A percentile compares a stretch with the other conserved stretches of the same genome.
phyloP scores from a whole-genome alignment of 2,797 vertebrate genomes.

The Emys orbicularis region DNA sequence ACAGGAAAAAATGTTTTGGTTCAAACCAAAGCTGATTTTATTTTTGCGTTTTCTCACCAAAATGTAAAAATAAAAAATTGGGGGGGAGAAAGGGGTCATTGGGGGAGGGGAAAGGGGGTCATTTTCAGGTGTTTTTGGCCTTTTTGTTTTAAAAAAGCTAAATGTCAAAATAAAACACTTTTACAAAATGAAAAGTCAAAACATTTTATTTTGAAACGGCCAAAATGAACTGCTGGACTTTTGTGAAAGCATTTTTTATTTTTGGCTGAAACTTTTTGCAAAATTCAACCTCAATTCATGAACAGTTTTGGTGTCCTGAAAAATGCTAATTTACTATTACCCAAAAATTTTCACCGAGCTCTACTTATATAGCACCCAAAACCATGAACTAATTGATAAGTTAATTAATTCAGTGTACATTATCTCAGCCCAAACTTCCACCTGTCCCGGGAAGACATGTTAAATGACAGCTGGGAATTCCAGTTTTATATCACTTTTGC shows the following conservation, averaged over 20 bases:
- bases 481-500: background rate
- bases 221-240: background rate
- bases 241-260: background rate
- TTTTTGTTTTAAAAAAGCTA: background rate
- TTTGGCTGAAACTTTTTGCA: background rate
- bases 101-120: background rate
- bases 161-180: background rate
- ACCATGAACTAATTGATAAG: background rate
- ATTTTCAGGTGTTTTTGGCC: background rate
- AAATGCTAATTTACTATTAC: background rate
- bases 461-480: background rate
- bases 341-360: no score
- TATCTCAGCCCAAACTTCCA: background rate
- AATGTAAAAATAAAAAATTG: background rate
- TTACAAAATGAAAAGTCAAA: background rate
- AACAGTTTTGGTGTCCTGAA: background rate
- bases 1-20: background rate
- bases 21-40: background rate
- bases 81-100: background rate
- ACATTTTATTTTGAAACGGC: background rate
- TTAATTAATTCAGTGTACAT: background rate
- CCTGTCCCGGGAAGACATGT: rapidly evolving
- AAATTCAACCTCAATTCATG: background rate
- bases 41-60: background rate
- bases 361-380: background rate